Percentiles rank a stretch among this genome's conserved stretches.
phyloP scores from a whole-genome alignment of 2,113 vertebrate genomes.

The Porphyrio hochstetteri region DNA sequence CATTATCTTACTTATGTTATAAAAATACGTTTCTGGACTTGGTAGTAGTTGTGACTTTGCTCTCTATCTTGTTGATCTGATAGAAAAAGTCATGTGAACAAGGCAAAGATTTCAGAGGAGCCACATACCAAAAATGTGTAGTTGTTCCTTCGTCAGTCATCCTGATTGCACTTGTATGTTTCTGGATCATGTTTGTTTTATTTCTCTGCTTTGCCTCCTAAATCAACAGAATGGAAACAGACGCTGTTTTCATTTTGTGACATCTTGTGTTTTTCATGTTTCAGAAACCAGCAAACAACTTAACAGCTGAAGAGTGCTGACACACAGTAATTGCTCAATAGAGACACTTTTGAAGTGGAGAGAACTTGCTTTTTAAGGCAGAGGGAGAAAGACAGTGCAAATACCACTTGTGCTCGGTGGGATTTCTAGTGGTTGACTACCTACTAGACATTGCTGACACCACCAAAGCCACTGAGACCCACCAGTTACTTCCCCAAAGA shows the following conservation, averaged over 20 bases:
- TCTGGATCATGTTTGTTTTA: not conserved
- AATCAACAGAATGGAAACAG: constrained; percentile 43
- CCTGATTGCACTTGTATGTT: not conserved
- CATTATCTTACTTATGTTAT: not conserved
- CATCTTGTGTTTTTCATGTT: constrained; percentile 39
- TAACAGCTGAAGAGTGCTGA: constrained; percentile 26
- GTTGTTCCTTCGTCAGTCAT: not conserved
- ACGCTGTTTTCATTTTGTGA: constrained; percentile 23
- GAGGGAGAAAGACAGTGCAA: constrained; percentile 25
- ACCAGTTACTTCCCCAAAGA: not conserved
- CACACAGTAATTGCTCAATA: constrained; percentile 41
- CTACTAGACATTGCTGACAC: constrained; percentile 21
- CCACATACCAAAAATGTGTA: not conserved
- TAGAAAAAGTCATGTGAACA: not conserved
- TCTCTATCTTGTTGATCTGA: not conserved
- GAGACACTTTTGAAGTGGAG: constrained; percentile 52
- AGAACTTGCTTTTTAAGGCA: constrained; percentile 28
- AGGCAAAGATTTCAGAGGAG: not conserved
- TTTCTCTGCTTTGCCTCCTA: constrained; percentile 29
- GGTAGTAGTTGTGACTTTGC: not conserved
- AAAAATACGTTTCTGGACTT: not conserved
- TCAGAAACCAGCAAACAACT: constrained; percentile 33
- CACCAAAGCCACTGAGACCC: constrained; percentile 26
- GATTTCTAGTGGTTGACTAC: not conserved
- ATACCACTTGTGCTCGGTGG: not conserved